Evolutionary conservation across 2,888 invertebrate species (phyloP), one percentile per base, ranked within the genome.

Genomic region (Muschampia plurimacula): DNA sequence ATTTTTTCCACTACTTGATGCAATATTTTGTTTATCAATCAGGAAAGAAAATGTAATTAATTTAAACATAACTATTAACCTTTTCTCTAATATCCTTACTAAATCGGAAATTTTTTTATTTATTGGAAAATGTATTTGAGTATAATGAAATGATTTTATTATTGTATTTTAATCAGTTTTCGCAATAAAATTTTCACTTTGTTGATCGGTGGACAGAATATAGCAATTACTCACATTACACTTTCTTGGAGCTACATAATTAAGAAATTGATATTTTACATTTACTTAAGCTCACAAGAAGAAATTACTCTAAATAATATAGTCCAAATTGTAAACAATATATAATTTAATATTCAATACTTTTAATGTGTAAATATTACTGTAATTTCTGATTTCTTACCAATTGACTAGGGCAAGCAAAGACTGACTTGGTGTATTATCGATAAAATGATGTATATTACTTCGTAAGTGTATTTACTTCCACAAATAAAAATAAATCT

Each of bases 341-440:
- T 22, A 22, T 22, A 22, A 22, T 22, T 22, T 22, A 22, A 22
- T 22, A 22, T 64, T 74, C 68, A 63, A 70, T 69, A 74, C 71
- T 73, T 63, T 67, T 72, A 69, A 74, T 74, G 73, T 78, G 76
- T 75, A 78, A 78, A 76, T 75, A 77, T 46, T 73, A 77, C 55
- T 79, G 78, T 80, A 78, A 79, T 80, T 79, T 73, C 75, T 76
- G 73, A 86, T 87, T 86, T 86, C 86, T 89, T 91, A 92, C 91
- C 90, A 89, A 90, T 89, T 85, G 86, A 89, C 87, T 91, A 91
- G 64, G 89, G 91, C 92, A 92, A 93, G 92, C 90, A 91, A 94
- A 94, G 94, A 94, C 94, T 93, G 94, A 94, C 93, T 93, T 92
- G 90, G 90, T 92, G 89, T 93, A 91, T 89, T 88, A 87, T 84